Base-by-base conservation (phyloP, 2,888 invertebrate genomes). In the Pilophorus perplexus region DNA sequence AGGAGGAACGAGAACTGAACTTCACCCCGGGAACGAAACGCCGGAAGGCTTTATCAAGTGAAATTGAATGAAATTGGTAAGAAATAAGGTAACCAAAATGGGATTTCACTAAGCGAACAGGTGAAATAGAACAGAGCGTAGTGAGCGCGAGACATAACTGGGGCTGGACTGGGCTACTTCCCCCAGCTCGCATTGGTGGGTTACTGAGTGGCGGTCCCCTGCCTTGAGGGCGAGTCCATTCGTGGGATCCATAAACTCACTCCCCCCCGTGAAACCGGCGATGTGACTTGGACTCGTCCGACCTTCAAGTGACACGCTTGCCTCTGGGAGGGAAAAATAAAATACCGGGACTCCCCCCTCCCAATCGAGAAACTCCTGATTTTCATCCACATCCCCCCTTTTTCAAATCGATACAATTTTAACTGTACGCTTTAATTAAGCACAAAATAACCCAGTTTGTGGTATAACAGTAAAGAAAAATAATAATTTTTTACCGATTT, bases 81-180 rank as follows among this genome's bases (percentile, higher is more conserved):
- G 28, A 52, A 52, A 25, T 52, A 18, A 8, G 52, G 25, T 48
- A 22, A 18, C 22, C 20, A 59, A 40, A 59, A 42, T 22, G 40
- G 59, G 42, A 14, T 23, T 28, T 52, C 22, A 42, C 46, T 46
- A 46, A 62, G 62, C 46, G 44, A 44, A 46, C 62, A 62, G 62
- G 62, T 62, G 62, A 62, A 62, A 62, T 62, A 62, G 62, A 62
- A 62, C 62, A 46, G 20, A 25, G 46, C 25, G 48, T 33, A 46
- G 46, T 28, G 2, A 62, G 27, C 20, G 27, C 38, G 25, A 62
- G 62, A 62, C 62, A 62, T 62, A 44, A 40, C 59, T 40, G 42
- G 38, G 59, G 62, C 38, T 62, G 62, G 62, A 62, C 62, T 62
- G 62, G 62, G 62, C 62, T 62, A 48, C 62, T 48, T 44, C 62